phyloP scores from a whole-genome alignment of 1,140 invertebrate species.

The Aphaenogaster floridana region DNA sequence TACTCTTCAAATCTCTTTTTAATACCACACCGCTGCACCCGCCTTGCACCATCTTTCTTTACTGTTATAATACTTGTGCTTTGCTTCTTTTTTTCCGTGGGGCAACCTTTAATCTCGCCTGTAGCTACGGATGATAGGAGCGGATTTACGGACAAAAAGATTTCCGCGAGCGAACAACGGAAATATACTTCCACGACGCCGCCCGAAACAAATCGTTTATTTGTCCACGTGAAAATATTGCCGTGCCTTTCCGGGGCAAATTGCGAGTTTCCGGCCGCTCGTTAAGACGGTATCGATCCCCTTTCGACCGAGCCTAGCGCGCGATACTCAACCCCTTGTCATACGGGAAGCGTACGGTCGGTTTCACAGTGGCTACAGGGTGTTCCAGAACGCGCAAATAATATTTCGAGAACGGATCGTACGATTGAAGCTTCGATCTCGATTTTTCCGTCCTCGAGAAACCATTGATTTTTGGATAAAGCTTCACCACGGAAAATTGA shows the following conservation, averaged over 20 bases:
- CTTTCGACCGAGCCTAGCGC: not conserved
- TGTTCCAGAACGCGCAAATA: not conserved
- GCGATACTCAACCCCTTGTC: slow-evolving; percentile 29
- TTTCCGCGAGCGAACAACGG: slow-evolving; percentile 57
- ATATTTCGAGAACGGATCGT: not conserved
- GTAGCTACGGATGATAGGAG: slow-evolving; percentile 48
- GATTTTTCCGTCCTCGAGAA: not conserved
- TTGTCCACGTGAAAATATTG: slow-evolving; percentile 62
- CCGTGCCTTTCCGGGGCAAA: slow-evolving; percentile 58
- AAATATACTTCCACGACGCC: slow-evolving; percentile 58
- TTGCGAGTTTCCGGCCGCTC: slow-evolving; percentile 61
- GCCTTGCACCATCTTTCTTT: not conserved
- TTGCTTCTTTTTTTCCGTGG: not conserved
- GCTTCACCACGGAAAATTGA: not conserved
- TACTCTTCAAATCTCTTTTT: slow-evolving; percentile 18
- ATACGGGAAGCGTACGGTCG: not conserved
- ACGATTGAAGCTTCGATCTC: not conserved
- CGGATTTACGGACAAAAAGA: slow-evolving; percentile 57
- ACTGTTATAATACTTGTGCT: not conserved
- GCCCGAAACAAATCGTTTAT: slow-evolving; percentile 63
- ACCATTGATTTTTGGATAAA: not conserved
- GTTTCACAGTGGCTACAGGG: not conserved
- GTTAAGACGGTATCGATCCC: slow-evolving; percentile 51
- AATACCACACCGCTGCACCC: not conserved
- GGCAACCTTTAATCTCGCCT: slow-evolving; percentile 50